Conservation (phyloP, 2,797 vertebrate genomes). For the Acipenser oxyrinchus region DNA sequence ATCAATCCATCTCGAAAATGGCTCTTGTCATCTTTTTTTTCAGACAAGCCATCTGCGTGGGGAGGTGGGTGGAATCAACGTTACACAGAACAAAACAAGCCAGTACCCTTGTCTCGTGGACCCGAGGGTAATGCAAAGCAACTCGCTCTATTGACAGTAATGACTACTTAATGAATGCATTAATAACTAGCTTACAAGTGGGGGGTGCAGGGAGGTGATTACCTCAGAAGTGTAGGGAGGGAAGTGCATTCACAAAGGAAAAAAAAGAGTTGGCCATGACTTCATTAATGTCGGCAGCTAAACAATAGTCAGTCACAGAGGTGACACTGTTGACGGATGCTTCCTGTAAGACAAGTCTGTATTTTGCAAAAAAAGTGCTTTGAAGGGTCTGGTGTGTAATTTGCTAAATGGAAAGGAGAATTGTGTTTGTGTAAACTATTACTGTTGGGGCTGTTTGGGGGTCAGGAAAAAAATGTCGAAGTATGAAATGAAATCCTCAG, state of each 20-base stretch:
- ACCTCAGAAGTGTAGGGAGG: neutral
- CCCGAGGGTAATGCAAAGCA: conserved; percentile 21
- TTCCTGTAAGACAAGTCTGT: neutral
- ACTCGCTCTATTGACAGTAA: conserved; percentile 23
- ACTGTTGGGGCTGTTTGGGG: too few species aligned
- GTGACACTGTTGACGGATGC: conserved; percentile 1
- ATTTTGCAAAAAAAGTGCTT: neutral
- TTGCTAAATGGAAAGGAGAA: too few species aligned
- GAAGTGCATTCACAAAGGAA: neutral
- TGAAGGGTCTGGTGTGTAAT: neutral
- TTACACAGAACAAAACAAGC: conserved; percentile 20
- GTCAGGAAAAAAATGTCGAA: too few species aligned
- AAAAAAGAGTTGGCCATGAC: neutral
- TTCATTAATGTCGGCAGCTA: neutral
- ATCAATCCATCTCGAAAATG: conserved; percentile 80
- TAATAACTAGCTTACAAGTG: conserved; percentile 21
- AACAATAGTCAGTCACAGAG: neutral
- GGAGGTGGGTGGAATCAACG: conserved; percentile 18
- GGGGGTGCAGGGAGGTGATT: conserved; percentile 5
- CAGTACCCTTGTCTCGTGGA: conserved; percentile 7
- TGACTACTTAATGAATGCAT: conserved; percentile 23
- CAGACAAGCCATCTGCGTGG: conserved; percentile 55
- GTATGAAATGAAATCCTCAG: too few species aligned
- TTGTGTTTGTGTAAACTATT: too few species aligned
- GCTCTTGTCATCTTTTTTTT: conserved; percentile 67